Conservation (phyloP, 2,888 invertebrate genomes). For the Dolichopus griseipennis region DNA sequence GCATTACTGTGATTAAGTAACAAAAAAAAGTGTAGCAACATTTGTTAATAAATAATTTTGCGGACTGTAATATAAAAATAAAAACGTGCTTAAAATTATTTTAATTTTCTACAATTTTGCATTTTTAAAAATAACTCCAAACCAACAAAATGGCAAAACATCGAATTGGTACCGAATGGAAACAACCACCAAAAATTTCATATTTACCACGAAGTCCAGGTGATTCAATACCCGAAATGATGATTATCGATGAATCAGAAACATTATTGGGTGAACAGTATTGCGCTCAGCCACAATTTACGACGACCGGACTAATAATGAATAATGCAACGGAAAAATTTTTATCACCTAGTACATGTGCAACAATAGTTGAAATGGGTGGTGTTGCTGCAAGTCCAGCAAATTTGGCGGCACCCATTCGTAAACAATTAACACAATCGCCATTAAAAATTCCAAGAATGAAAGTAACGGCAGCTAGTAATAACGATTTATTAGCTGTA, state of each 20-base stretch:
- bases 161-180: slow-evolving; percentile 23
- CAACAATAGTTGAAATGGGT: slow-evolving; percentile 42
- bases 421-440: slow-evolving; percentile 18
- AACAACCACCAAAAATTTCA: slow-evolving; percentile 22
- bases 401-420: slow-evolving; percentile 16
- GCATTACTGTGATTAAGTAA: slow-evolving; percentile 5
- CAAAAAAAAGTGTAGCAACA: background rate
- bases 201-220: slow-evolving; percentile 17
- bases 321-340: slow-evolving; percentile 18
- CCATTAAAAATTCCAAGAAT: slow-evolving; percentile 16
- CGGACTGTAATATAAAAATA: background rate
- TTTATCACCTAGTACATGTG: slow-evolving; percentile 18
- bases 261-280: slow-evolving; percentile 18
- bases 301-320: slow-evolving; percentile 13
- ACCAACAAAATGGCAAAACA: slow-evolving; percentile 20
- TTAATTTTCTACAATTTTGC: background rate
- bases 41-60: background rate
- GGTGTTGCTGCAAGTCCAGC: slow-evolving; percentile 36
- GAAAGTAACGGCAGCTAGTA: slow-evolving; percentile 10
- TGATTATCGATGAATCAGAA: slow-evolving; percentile 22
- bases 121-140: background rate
- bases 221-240: slow-evolving; percentile 20
- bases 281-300: slow-evolving; percentile 4
- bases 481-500: slow-evolving; percentile 7
- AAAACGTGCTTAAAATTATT: background rate